Evolutionary conservation across 2,797 vertebrate species (phyloP).

Genomic region (Pteronotus mesoamericanus): DNA sequence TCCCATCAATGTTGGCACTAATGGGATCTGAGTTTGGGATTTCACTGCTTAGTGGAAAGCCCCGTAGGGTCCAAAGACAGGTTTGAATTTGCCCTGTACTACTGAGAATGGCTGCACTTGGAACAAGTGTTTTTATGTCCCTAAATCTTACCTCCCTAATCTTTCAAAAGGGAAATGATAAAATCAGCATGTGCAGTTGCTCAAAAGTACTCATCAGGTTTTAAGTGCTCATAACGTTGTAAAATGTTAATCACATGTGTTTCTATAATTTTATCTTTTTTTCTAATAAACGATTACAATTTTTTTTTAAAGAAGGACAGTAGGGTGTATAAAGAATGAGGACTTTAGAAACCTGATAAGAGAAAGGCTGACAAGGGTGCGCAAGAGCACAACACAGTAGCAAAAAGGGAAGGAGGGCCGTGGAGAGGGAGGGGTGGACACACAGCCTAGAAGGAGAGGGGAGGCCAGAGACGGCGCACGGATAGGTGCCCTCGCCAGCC

Average conservation of each 20-base stretch:
- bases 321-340: not conserved
- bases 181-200: not conserved
- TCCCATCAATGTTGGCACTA: not conserved
- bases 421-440: not conserved
- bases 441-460: not conserved
- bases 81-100: not conserved
- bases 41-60: not conserved
- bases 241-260: not conserved
- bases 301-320: not conserved
- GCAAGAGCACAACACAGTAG: constrained; percentile 15
- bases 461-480: not conserved
- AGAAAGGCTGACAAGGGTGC: not conserved
- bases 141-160: not conserved
- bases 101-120: not conserved
- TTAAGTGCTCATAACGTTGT: not conserved
- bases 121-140: not conserved
- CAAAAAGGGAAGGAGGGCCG: not conserved
- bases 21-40: not conserved
- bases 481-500: rapidly evolving
- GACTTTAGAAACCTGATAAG: not conserved
- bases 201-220: not conserved
- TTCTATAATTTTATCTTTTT: not conserved
- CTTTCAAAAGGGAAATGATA: not conserved
- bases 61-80: not conserved
- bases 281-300: not conserved